Evolutionary conservation across 2,797 vertebrate species (phyloP), one percentile per base, ranked within the genome.

Genomic region (Phoeniculus purpureus): DNA sequence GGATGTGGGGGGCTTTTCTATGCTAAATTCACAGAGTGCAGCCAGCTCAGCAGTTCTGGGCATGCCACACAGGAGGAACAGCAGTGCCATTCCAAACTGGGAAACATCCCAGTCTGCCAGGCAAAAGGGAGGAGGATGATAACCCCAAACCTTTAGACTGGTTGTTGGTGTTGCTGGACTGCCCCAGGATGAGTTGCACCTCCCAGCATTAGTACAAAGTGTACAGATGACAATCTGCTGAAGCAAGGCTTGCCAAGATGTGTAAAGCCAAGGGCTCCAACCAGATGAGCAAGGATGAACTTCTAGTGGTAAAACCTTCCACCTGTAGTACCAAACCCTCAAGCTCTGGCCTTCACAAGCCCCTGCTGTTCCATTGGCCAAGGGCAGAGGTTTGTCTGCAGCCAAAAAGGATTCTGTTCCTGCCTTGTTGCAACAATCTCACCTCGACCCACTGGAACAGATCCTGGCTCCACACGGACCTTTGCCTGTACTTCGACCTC

Each of bases 141-240:
- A 70, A 50, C 18, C 37, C 48, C 21, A 32, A 59, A 31, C 15
- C 54, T 27, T 61, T 59, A 66, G 54, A 2, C 21, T 3, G 17
- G 21, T 17, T 8, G 7, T 4, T 34, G n/a, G 21, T 48, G n/a
- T 50, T 15, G 26, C n/a, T 43, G 66, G 40, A 13, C 19, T 37
- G 32, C 29, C 5, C 9, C 15, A 20, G 26, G 3, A 23, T 3
- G 15, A 8, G 6, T 26, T 1, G 1, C 4, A 22, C 15, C 22
- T 59, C 47, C 12, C 25, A 17, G 47, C 21, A 23, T 40, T 27
- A 37, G 4, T 29, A 31, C 48, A 22, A 32, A 43, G 52, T 0
- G 6, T 50, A 27, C 18, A 23, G 52, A 27, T 55, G 40, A 50
- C 55, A 50, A 31, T 27, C 59, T 43, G 52, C 29, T 8, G 47